phyloP scores from a whole-genome alignment of 2,888 invertebrate species.

The Hirtodrosophila histrioides region DNA sequence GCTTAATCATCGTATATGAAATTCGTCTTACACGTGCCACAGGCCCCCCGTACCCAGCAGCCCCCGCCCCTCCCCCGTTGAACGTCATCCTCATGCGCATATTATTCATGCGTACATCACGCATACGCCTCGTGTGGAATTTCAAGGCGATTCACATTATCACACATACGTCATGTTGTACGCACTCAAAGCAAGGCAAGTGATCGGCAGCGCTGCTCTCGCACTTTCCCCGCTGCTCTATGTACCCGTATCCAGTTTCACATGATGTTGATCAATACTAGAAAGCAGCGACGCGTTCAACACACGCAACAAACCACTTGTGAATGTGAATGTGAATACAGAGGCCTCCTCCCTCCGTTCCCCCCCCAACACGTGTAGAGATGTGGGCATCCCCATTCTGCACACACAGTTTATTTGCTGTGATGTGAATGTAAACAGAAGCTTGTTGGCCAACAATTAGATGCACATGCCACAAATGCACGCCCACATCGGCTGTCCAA shows the following conservation, averaged over 20 bases:
- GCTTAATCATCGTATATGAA: constrained; percentile 19
- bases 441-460: constrained; percentile 61
- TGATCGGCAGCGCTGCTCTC: constrained; percentile 5
- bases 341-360: background rate
- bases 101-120: constrained; percentile 47
- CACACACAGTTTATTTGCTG: constrained; percentile 48
- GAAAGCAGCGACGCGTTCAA: constrained; percentile 53
- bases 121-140: constrained; percentile 56
- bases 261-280: constrained; percentile 60
- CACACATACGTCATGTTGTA: constrained; percentile 70
- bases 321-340: constrained; percentile 42
- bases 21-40: constrained; percentile 22
- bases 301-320: constrained; percentile 56
- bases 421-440: constrained; percentile 54
- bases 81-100: constrained; percentile 7
- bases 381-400: constrained; percentile 11
- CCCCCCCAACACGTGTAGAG: background rate
- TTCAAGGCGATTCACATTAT: constrained; percentile 63
- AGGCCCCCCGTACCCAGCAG: no score
- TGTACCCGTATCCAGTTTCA: constrained; percentile 68
- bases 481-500: constrained; percentile 50
- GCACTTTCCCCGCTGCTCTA: constrained; percentile 10
- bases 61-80: background rate
- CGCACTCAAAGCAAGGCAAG: constrained; percentile 24
- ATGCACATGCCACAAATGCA: constrained; percentile 69